A percentile compares a stretch with the other conserved stretches of the same genome.
Evolutionary conservation across 2,888 invertebrate genomes (phyloP).

Genomic region (Liodrosophila aerea): DNA sequence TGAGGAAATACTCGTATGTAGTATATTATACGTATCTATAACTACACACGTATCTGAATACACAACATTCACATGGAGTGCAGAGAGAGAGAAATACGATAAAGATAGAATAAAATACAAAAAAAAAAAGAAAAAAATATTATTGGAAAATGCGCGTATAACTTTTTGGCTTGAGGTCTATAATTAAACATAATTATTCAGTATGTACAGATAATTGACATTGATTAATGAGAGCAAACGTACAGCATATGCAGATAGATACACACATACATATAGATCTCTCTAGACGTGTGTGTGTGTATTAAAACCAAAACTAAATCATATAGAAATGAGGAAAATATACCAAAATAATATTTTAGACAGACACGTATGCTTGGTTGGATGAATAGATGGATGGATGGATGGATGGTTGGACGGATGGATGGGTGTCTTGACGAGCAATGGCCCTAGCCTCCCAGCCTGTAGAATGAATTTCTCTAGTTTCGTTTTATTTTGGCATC

Average conservation of each 20-base stretch:
- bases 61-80: conserved; percentile 7
- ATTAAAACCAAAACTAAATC: conserved; percentile 57
- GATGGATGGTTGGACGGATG: conserved; percentile 11
- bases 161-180: conserved; percentile 53
- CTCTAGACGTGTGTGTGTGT: neutral
- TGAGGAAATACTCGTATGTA: conserved; percentile 27
- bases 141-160: conserved; percentile 74
- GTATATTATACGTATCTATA: too few species aligned
- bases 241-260: conserved; percentile 7
- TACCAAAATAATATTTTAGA: conserved; percentile 69
- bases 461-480: conserved; percentile 2
- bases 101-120: conserved; percentile 5
- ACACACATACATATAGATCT: conserved; percentile 3
- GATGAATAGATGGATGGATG: conserved; percentile 20
- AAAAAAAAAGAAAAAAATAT: conserved; percentile 44
- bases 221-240: conserved; percentile 79
- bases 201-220: conserved; percentile 80
- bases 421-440: conserved; percentile 14
- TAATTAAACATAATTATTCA: conserved; percentile 78
- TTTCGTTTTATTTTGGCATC: neutral
- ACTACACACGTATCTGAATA: neutral
- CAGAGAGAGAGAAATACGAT: conserved; percentile 19
- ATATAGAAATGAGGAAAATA: conserved; percentile 54
- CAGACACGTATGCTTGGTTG: conserved; percentile 9
- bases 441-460: conserved; percentile 12